Base-by-base conservation (phyloP, 2,113 vertebrate species). In the Perca schrenkii region DNA sequence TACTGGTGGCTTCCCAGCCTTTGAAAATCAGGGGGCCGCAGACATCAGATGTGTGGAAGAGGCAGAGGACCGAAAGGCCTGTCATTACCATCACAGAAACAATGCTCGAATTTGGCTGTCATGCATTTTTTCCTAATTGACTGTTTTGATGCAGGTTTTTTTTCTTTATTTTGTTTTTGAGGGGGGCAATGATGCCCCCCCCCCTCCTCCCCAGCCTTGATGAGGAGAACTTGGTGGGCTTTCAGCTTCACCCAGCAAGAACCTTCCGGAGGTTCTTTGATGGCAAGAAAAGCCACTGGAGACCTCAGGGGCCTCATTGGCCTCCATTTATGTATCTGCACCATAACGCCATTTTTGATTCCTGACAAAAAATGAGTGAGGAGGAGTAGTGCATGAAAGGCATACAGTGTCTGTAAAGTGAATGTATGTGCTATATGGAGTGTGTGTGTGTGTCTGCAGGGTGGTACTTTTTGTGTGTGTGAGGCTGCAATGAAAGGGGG, bases 61-160 rank as follows among this genome's bases (percentile, higher is more conserved):
- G 86, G 80, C 73, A 70, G 72, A 87, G 84, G 77, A 84, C 82
- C 79, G 79, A 89, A 91, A 89, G 86, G 83, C 90, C 90, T 92
- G 90, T 94, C 92, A 93, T 93, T 90, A 93, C 85, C 84, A 70
- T 93, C 90, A 92, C 83, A 92, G 85, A 95, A 95, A 95, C 92
- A 94, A 94, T 93, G 93, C 83, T 62, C 67, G 87, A 91, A 92
- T 94, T 92, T 94, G 88, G 91, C 91, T 93, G 93, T 95, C 93
- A 94, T 93, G 93, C 93, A 95, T 95, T 94, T 95, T 93, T 94
- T 81, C 89, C 88, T 94, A 95, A 93, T 95, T 96, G 93, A 94
- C 91, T 94, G 89, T 95, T 94, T 95, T 91, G 92, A 91, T 92
- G 89, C 91, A 89, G 79, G 69, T 83, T 79, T 89, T 89, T 88